phyloP scores from a whole-genome alignment of 2,113 vertebrate genomes.

The Cyanistes caeruleus region DNA sequence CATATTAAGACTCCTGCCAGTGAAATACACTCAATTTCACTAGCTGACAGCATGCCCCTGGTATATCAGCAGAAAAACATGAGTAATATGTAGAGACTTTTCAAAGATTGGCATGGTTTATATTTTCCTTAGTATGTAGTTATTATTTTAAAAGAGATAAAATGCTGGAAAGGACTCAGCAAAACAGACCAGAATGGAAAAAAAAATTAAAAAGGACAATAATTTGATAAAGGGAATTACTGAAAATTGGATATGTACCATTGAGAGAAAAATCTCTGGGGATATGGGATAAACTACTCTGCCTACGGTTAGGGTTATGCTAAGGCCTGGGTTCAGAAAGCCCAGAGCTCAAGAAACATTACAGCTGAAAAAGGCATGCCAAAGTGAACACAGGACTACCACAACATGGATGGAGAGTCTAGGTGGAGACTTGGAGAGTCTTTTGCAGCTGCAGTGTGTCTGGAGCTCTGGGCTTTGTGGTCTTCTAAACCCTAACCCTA shows the following conservation, averaged over 20 bases:
- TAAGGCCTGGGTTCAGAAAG: no score
- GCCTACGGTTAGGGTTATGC: no score
- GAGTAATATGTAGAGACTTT: neutral
- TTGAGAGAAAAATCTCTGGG: neutral
- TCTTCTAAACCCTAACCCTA: no score
- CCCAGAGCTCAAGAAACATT: no score
- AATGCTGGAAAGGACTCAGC: neutral
- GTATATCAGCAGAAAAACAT: neutral
- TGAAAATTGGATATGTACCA: neutral
- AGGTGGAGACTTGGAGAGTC: no score
- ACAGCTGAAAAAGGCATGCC: no score
- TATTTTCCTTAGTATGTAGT: neutral
- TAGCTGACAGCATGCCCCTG: neutral
- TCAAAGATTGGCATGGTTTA: neutral
- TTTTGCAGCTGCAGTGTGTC: no score
- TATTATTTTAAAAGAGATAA: neutral
- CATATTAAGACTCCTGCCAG: neutral
- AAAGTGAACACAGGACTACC: no score
- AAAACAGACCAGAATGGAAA: neutral
- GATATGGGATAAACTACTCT: neutral
- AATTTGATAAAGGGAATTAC: slow-evolving; percentile 23
- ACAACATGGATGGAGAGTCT: no score
- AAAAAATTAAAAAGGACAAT: neutral
- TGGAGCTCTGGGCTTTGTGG: no score
- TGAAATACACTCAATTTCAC: neutral